Evolutionary conservation across 2,888 invertebrate species (phyloP), one percentile per base, ranked within the genome.

Genomic region (Plemyria rubiginata): DNA sequence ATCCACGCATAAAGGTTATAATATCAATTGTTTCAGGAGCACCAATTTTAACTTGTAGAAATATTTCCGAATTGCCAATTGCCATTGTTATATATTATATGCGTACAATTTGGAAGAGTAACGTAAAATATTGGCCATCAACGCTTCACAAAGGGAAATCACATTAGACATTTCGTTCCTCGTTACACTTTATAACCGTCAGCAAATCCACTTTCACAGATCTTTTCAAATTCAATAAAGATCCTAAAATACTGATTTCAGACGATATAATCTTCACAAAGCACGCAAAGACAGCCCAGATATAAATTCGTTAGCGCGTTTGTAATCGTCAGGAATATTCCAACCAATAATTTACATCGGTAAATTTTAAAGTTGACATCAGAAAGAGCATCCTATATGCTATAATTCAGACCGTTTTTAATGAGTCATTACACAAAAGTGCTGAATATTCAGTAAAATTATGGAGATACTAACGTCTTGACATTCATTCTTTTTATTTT

Each of bases 361-460:
- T 92, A 91, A 88, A 91, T 92, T 91, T 89, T 84, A 90, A 92
- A 92, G 91, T 92, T 92, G 92, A 92, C 90, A 87, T 86, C 85
- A 87, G 89, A 91, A 90, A 91, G 91, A 91, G 87, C 86, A 81
- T 88, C 88, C 87, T 89, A 88, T 90, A 88, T 86, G 87, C 78
- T 67, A 86, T 91, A 88, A 84, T 80, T 90, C 82, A 88, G 80
- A 76, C 74, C 76, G 77, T 80, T 85, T 84, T 85, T 84, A 83
- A 86, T 86, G 87, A 85, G 66, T 81, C 81, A 81, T 71, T 71
- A 67, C 68, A 62, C 67, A 64, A 62, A 74, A 76, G 78, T 79
- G 74, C 62, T 62, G 65, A 64, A 70, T 64, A 67, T 71, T 66
- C 65, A 60, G 48, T 62, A 65, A 70, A 71, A 70, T 76, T 77